Evolutionary conservation across 2,797 vertebrate genomes (phyloP), one percentile per base, ranked within the genome.

Genomic region (Cichlasoma orientale): DNA sequence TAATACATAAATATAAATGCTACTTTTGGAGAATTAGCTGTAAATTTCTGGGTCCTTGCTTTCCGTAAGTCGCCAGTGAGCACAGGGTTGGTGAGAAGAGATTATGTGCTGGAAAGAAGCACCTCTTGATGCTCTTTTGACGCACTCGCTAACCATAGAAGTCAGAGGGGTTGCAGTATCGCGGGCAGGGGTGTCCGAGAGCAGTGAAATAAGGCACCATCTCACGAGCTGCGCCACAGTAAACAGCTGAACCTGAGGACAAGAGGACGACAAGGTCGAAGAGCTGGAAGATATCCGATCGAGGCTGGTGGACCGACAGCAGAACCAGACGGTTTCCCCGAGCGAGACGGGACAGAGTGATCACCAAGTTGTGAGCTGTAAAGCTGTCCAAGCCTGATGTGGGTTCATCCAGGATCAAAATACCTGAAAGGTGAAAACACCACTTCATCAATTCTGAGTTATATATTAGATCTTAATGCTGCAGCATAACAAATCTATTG

Each of bases 371-470:
- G 93, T 99, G 98, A 72, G 98, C 97, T 0, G 97, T 99, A 92
- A 99, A 99, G 89, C 98, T 99, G 94, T 99, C 97, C 29, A 99
- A 92, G 68, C 98, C 98, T 2, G 98, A 98, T 0, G 98, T 99
- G 73, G 98, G 98, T 82, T 99, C 98, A 27, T 99, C 98, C 82
- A 99, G 94, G 78, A 99, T 97, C 63, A 99, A 93, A 90, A 99
- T 99, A 56, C 98, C 98, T 99, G 91, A 16, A 75, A 55, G 36
- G 44, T 52, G 36, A 82, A 69, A 75, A 10, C 36, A 79, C 1
- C 19, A 9, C 1, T 23, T 84, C 6, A 78, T 27, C 47, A 55
- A 38, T 4, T 21, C 61, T 47, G 61, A 4, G 4, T 12, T 41
- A 66, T 47, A 19, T 1, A 47, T 27, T 38, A 66, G 38, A 19